Conservation (phyloP, 1,140 invertebrate species). For the Drosophila tropicalis region DNA sequence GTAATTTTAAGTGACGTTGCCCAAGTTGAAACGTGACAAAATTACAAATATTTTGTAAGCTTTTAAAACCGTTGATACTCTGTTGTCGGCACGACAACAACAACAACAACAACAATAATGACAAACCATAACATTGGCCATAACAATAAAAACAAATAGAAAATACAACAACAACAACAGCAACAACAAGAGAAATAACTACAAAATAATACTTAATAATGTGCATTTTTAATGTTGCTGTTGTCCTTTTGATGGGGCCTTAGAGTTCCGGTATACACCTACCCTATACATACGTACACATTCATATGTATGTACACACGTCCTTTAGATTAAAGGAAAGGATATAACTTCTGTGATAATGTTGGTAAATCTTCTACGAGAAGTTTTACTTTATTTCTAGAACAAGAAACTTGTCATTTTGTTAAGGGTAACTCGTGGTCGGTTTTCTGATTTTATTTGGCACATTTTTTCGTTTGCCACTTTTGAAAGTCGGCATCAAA, state of each 20-base stretch:
- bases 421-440: neutral
- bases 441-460: neutral
- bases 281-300: neutral
- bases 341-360: no score
- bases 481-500: constrained; percentile 34
- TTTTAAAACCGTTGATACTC: constrained; percentile 70
- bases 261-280: neutral
- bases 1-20: constrained; percentile 66
- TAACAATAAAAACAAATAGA: constrained; percentile 79
- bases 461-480: constrained; percentile 25
- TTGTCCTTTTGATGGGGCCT: neutral
- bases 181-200: constrained; percentile 19
- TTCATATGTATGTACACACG: no score
- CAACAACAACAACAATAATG: constrained; percentile 43
- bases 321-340: no score
- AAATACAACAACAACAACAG: constrained; percentile 43
- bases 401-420: no score
- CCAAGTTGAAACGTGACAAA: constrained; percentile 80
- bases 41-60: constrained; percentile 79
- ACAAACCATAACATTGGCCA: constrained; percentile 72
- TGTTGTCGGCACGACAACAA: constrained; percentile 48
- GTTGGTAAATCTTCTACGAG: no score
- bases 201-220: constrained; percentile 75
- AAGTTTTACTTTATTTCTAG: no score
- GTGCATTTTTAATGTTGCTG: constrained; percentile 73